A percentile compares a stretch with the other conserved stretches of the same genome.
phyloP scores from a whole-genome alignment of 1,140 invertebrate species.

The Oreohelix idahoensis region DNA sequence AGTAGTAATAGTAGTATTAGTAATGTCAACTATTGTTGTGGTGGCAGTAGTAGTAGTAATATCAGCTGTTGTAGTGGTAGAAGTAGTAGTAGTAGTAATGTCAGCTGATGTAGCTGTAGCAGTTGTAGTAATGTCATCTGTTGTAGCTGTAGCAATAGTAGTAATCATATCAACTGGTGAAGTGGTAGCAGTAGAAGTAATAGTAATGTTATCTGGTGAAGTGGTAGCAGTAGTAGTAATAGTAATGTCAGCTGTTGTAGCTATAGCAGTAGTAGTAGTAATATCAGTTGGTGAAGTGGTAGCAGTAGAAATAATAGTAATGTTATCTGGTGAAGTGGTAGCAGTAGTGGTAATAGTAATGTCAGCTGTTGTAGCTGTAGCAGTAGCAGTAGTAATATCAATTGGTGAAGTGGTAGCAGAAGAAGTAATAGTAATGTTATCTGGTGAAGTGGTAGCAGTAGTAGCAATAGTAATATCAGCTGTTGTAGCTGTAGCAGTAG shows the following conservation, averaged over 20 bases:
- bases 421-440: neutral
- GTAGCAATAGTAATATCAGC: neutral
- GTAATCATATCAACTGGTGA: too few relatives aligned
- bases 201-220: neutral
- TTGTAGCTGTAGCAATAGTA: too few relatives aligned
- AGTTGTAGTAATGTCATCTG: neutral
- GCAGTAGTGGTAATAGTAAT: neutral
- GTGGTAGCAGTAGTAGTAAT: conserved; percentile 1
- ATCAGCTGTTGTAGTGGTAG: too few relatives aligned
- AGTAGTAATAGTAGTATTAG: too few relatives aligned
- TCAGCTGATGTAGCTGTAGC: neutral
- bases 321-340: too few relatives aligned
- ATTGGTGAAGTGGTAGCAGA: neutral
- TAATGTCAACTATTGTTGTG: neutral
- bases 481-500: neutral
- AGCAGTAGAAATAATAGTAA: neutral
- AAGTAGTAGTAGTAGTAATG: neutral
- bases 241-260: neutral
- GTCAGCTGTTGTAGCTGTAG: neutral
- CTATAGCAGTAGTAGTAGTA: neutral
- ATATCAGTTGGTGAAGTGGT: neutral
- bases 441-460: neutral
- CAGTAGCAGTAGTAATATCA: neutral
- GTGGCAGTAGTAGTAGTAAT: neutral
- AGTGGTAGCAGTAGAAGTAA: neutral